Evolutionary conservation across 2,797 vertebrate genomes (phyloP), one percentile per base, ranked within the genome.

Genomic region (Spheniscus humboldti): DNA sequence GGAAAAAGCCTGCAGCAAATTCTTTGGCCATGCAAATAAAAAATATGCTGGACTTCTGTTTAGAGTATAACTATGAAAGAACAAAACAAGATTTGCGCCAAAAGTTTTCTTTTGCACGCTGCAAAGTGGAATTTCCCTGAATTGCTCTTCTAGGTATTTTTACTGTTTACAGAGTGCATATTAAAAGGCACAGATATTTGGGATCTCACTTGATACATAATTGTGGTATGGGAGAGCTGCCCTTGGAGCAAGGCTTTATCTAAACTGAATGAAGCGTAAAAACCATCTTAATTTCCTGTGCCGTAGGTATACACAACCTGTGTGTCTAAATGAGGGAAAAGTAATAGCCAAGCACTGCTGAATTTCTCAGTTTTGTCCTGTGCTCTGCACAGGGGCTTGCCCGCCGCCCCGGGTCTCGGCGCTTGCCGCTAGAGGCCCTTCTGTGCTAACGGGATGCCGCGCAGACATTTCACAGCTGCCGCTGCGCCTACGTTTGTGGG

Each of bases 381-480:
- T 18, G 56, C 12, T 43, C 17, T 33, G 27, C 39, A 11, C 7
- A 6, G 35, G 1, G 35, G 5, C 3, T 11, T 15, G 7, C 7
- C 11, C 0, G 2, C 16, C 2, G 11, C 35, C 11, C 35, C 0
- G 3, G 19, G 6, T 7, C 11, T 1, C 2, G 3, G 9, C 1
- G 6, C 9, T 50, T 12, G 68, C 56, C 62, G 3, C 68, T 74
- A 27, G 80, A 89, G 77, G 64, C 77, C 81, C 69, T 37, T 71
- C 59, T 6, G 31, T 3, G 27, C 64, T 14, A 18, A 4, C 0
- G 11, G 25, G 63, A 53, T 6, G 23, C 43, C 2, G n/a, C 3
- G 4, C 25, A 20, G 60, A 16, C 17, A 1, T 31, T 55, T 63
- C 13, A 8, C 59, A n/a, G 68, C 25, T 31, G 53, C 25, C 28